These are phyloP conservation scores for Adelphocoris suturalis DNA, from an alignment of 2,888 invertebrate species.

Conservation along the genomic window DNA sequence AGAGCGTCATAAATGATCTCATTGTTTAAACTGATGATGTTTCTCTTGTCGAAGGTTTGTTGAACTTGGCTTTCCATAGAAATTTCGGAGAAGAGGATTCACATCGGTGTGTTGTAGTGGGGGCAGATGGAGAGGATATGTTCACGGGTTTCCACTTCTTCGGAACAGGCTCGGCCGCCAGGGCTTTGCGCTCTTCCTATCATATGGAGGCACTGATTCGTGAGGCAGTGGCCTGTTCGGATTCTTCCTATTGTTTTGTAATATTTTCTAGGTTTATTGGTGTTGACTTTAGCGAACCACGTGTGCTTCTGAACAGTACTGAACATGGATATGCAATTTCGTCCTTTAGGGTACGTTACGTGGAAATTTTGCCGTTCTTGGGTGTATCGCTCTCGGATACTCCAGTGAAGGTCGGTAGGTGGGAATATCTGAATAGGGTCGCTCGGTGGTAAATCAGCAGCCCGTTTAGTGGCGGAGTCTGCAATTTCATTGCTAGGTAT, in stretches of 20 bases:
- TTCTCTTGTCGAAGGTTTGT: background rate
- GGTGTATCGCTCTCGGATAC: background rate
- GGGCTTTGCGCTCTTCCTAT: background rate
- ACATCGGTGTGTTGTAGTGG: background rate
- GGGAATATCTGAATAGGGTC: background rate
- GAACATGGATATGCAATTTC: background rate
- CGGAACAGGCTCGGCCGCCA: background rate
- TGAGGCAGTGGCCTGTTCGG: background rate
- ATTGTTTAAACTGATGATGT: no score
- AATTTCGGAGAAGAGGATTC: background rate
- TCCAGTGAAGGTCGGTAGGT: background rate
- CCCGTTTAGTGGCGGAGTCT: no score
- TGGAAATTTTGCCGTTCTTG: background rate
- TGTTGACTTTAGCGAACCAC: no score
- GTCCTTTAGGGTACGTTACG: background rate
- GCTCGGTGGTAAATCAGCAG: no score
- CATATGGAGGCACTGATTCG: background rate
- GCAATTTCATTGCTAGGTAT: no score
- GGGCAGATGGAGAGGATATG: background rate
- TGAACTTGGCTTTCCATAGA: background rate
- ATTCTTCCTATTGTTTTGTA: background rate
- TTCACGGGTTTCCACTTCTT: background rate
- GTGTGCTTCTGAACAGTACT: background rate
- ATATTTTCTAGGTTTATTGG: constrained; percentile 9
- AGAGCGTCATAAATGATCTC: no score